Base-by-base conservation (phyloP, 2,797 vertebrate species). In the Poliocrania exsul region DNA sequence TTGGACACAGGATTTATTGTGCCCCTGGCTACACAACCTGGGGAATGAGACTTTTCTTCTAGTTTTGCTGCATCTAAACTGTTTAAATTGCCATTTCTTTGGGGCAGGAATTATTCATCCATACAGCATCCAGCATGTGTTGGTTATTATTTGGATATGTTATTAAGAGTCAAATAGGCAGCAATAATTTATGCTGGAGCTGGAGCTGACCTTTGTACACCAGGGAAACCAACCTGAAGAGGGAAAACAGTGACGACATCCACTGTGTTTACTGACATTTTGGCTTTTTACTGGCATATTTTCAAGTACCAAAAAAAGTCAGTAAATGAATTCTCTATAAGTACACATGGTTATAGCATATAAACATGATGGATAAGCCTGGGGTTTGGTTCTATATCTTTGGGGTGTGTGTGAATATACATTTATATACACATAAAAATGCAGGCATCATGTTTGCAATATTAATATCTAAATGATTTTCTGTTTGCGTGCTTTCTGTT, bases 171-270 rank as follows among this genome's bases (percentile, higher is more conserved):
- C 91, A 93, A 94, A 91, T 94, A 94, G 80, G 91, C 94, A 92
- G 89, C 83, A 90, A 83, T 97, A 95, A 96, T 91, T 96, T 96
- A 91, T 91, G 84, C 80, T 93, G 92, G 90, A 94, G 93, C 81
- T 95, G 86, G 92, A 84, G 50, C 84, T 91, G 94, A 95, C 95
- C 95, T 96, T 96, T 89, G 92, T 95, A 92, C 96, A 87, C 92
- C 66, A 86, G 93, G 91, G 92, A 96, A 97, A 93, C 95, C 91
- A 96, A 96, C 94, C 95, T 97, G 95, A 88, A 91, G 93, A 90
- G 84, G 85, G 89, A 93, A 95, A 96, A 92, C 87, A 89, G 89
- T 96, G 93, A 95, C 66, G 67, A 64, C 89, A 94, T 93, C 89
- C 75, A 60, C 77, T 62, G 85, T 92, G 93, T 95, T 95, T 94